Base-by-base conservation (phyloP, 2,113 vertebrate genomes). In the Halcyon malimbica region DNA sequence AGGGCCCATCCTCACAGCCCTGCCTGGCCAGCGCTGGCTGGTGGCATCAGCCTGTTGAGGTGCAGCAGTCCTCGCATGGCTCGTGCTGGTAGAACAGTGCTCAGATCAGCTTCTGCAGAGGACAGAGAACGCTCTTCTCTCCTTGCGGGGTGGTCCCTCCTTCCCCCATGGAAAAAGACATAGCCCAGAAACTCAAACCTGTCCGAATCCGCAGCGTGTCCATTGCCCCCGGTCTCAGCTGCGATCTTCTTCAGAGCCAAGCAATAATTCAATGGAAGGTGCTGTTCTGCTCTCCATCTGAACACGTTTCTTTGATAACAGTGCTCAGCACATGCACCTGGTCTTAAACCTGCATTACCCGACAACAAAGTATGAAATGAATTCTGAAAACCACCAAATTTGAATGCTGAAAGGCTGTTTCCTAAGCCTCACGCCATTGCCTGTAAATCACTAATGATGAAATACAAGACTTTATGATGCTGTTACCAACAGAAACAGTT, bases 1-100 rank as follows among this genome's bases (percentile, higher is more conserved):
- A 4, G 31, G 1, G 1, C 42, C 54, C 3, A 0, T 23, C 10
- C 33, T 20, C 20, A 15, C 1, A 4, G 44, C 35, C 44, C 57
- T 33, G 29, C 48, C 67, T 20, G 60, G 35, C 29, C 7, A 0
- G 51, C 1, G 1, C 2, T 24, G 63, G 11, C 46, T 18, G 51
- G 19, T 26, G 31, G 16, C 46, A 5, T 10, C 59, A 31, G 31
- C 35, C 35, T 18, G 11, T 3, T 17, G 14, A 3, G 31, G 23
- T 35, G 35, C 39, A 23, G 26, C 48, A 42, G 71, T 41, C 56
- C 6, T 20, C 0, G 2, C 13, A 8, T 6, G 33, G 10, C 28
- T 31, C 1, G 0, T 13, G 35, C 29, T 68, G 59, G 11, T 5
- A 26, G 41, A 31, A 37, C 33, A 29, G 4, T 1, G 3, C 17